Percentiles rank a stretch among this genome's conserved stretches.
These are phyloP conservation scores for Clarias macrocephalus DNA, from an alignment of 2,113 vertebrate species.

Conservation along the genomic window DNA sequence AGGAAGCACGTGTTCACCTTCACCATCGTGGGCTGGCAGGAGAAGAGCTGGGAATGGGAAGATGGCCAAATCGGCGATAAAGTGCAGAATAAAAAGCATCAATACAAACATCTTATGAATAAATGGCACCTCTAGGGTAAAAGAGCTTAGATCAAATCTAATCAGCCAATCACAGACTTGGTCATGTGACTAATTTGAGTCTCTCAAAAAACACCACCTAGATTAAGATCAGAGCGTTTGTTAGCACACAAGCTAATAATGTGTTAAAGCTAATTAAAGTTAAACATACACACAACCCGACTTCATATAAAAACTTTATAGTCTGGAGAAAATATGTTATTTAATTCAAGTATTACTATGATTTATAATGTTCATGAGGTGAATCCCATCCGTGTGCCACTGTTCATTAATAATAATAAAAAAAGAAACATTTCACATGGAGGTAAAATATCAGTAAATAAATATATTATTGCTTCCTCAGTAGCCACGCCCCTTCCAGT, in stretches of 20 bases:
- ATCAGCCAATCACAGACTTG: background rate
- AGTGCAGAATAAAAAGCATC: background rate
- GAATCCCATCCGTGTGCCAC: too few relatives aligned
- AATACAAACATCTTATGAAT: background rate
- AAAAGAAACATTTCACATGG: slow-evolving; percentile 14
- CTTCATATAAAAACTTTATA: background rate
- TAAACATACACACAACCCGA: background rate
- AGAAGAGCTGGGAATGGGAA: background rate
- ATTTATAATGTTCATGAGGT: background rate
- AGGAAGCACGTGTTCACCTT: background rate
- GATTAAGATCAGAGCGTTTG: background rate
- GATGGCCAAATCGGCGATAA: background rate
- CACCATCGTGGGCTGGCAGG: background rate
- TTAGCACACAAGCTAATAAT: background rate
- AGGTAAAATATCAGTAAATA: slow-evolving; percentile 45
- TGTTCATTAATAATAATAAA: background rate
- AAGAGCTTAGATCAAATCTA: background rate
- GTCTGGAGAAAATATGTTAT: background rate
- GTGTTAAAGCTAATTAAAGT: background rate
- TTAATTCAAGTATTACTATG: background rate
- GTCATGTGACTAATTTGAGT: background rate
- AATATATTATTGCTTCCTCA: slow-evolving; percentile 58
- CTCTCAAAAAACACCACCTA: background rate
- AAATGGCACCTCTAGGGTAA: background rate
- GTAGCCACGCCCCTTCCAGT: slow-evolving; percentile 11